These are phyloP conservation scores for Drosophila insularis DNA, from an alignment of 1,140 invertebrate species.

Conservation along the genomic window DNA sequence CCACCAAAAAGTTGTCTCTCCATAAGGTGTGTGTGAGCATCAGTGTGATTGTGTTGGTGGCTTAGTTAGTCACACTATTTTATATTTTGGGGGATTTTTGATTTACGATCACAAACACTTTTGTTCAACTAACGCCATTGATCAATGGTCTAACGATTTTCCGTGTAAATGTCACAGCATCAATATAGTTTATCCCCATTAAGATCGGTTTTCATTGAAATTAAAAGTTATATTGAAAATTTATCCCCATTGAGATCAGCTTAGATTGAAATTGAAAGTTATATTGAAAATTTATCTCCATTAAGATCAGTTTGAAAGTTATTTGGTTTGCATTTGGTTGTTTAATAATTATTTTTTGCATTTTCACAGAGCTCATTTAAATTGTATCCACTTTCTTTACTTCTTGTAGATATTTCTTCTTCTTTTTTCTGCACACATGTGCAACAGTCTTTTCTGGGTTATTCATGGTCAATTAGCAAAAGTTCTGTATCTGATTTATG, in stretches of 20 bases:
- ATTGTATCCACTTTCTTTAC: slow-evolving; percentile 8
- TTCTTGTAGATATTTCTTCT: not conserved
- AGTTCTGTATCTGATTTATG: slow-evolving; percentile 38
- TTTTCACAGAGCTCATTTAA: not conserved
- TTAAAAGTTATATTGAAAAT: not conserved
- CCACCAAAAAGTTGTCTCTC: slow-evolving; percentile 23
- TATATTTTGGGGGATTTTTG: not conserved
- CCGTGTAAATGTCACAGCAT: not conserved
- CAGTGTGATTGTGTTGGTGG: slow-evolving; percentile 1
- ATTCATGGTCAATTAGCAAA: slow-evolving; percentile 72
- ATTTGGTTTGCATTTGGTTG: not conserved
- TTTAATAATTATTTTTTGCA: too few species aligned
- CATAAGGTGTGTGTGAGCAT: slow-evolving; percentile 24
- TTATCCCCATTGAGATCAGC: too few species aligned
- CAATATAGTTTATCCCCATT: not conserved
- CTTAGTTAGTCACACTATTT: slow-evolving; percentile 11
- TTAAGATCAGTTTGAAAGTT: not conserved
- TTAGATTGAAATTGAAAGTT: too few species aligned
- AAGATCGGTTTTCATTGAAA: not conserved
- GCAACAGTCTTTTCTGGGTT: slow-evolving; percentile 7
- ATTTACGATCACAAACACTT: slow-evolving; percentile 29
- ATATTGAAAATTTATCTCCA: not conserved
- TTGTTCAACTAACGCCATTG: slow-evolving; percentile 29
- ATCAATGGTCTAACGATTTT: slow-evolving; percentile 28
- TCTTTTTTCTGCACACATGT: slow-evolving; percentile 32